These are phyloP conservation scores for Channallabes apus DNA, from an alignment of 2,797 vertebrate species.

Conservation along the genomic window DNA sequence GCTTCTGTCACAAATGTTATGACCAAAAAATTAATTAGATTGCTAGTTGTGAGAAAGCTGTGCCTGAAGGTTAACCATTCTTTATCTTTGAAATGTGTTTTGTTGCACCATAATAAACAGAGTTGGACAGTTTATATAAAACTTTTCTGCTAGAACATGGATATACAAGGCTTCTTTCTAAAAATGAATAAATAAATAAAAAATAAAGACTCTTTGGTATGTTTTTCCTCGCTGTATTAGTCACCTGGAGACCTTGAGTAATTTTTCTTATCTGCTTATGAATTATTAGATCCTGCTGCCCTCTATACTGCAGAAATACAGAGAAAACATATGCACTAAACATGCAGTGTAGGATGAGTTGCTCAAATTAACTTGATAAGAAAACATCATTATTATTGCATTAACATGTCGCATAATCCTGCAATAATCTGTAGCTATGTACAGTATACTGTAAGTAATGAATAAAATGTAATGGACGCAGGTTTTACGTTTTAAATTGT, in stretches of 20 bases:
- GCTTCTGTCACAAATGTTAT: constrained; percentile 51
- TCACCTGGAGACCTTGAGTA: constrained; percentile 10
- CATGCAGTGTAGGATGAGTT: too few relatives aligned
- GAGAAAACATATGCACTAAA: not conserved
- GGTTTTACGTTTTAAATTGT: not conserved
- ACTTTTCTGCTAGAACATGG: constrained; percentile 35
- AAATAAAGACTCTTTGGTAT: not conserved
- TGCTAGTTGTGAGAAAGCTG: constrained; percentile 19
- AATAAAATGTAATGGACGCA: not conserved
- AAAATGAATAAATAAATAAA: not conserved
- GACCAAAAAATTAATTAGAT: constrained; percentile 47
- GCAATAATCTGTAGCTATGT: not conserved
- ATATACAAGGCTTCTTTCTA: constrained; percentile 15
- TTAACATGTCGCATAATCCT: not conserved
- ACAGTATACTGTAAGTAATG: not conserved
- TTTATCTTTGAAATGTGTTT: constrained; percentile 45
- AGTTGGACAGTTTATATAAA: constrained; percentile 41
- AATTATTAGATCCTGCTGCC: constrained; percentile 53
- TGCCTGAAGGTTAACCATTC: constrained; percentile 55
- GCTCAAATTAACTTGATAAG: not conserved
- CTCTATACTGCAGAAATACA: not conserved
- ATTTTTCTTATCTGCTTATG: constrained; percentile 63
- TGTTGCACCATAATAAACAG: constrained; percentile 35
- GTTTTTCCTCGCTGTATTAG: not conserved
- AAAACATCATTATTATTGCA: not conserved